These are phyloP conservation scores for Eudasyphora cyanicolor DNA, from an alignment of 2,888 invertebrate genomes.

Conservation along the genomic window DNA sequence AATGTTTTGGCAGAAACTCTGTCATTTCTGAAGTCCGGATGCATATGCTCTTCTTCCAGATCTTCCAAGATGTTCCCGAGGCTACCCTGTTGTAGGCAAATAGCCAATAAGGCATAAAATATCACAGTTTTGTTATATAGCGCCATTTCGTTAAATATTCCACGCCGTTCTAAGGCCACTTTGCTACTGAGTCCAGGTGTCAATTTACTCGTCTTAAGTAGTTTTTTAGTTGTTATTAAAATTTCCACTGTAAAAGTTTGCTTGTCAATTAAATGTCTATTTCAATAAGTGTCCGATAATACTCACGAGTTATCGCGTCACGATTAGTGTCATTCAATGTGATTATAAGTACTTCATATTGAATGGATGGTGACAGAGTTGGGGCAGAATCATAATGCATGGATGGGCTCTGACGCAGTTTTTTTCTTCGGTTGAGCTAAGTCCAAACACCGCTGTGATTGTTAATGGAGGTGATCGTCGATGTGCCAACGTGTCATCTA, in stretches of 20 bases:
- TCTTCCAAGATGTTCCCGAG: constrained; percentile 19
- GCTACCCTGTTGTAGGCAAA: neutral
- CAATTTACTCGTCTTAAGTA: constrained; percentile 32
- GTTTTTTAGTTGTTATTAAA: neutral
- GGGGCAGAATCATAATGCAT: too few species aligned
- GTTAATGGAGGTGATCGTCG: too few species aligned
- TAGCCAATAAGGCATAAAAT: neutral
- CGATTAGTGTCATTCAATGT: neutral
- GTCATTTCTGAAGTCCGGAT: constrained; percentile 55
- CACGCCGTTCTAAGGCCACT: neutral
- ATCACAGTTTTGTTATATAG: neutral
- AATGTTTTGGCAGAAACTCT: neutral
- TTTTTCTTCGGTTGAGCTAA: too few species aligned
- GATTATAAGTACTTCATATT: neutral
- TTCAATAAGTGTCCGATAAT: neutral
- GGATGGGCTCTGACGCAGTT: too few species aligned
- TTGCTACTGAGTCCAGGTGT: constrained; percentile 11
- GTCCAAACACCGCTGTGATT: too few species aligned
- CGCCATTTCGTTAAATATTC: neutral
- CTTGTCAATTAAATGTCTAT: neutral
- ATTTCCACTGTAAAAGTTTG: neutral
- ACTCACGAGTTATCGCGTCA: neutral
- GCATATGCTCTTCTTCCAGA: constrained; percentile 54
- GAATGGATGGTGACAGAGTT: too few species aligned
- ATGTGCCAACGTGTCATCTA: too few species aligned